These are phyloP conservation scores for Amblyjoppa proteus DNA, from an alignment of 2,888 invertebrate genomes.

Conservation along the genomic window DNA sequence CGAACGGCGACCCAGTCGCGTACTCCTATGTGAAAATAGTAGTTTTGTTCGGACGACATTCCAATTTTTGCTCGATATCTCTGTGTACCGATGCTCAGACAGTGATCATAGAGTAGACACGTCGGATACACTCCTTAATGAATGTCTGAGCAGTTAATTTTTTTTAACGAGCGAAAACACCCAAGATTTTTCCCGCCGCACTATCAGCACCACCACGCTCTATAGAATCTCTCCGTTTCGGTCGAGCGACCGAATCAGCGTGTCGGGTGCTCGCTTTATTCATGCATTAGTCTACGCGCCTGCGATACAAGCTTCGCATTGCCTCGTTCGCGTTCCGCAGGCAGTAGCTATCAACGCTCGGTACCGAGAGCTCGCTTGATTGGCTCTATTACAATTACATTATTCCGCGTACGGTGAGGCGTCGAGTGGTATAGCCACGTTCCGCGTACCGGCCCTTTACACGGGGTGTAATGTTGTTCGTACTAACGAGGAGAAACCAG, in stretches of 20 bases:
- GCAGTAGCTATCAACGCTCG: slow-evolving; percentile 48
- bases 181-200: not conserved
- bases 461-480: slow-evolving; percentile 76
- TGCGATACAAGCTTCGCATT: slow-evolving; percentile 9
- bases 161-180: not conserved
- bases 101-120: too few relatives aligned
- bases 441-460: slow-evolving; percentile 36
- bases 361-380: slow-evolving; percentile 55
- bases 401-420: slow-evolving; percentile 64
- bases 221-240: slow-evolving; percentile 10
- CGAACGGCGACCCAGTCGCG: too few relatives aligned
- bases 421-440: slow-evolving; percentile 37
- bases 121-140: not conserved
- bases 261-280: slow-evolving; percentile 45
- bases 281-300: slow-evolving; percentile 43
- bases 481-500: slow-evolving; percentile 81
- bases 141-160: not conserved
- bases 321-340: slow-evolving; percentile 35
- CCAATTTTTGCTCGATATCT: too few relatives aligned
- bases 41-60: too few relatives aligned
- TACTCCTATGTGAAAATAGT: too few relatives aligned
- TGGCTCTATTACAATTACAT: slow-evolving; percentile 72
- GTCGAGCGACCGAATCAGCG: slow-evolving; percentile 27
- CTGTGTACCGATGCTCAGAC: too few relatives aligned
- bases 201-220: slow-evolving; percentile 5